Evolutionary conservation across 2,797 vertebrate species (phyloP), one percentile per base, ranked within the genome.

Genomic region (Pangasius djambal): DNA sequence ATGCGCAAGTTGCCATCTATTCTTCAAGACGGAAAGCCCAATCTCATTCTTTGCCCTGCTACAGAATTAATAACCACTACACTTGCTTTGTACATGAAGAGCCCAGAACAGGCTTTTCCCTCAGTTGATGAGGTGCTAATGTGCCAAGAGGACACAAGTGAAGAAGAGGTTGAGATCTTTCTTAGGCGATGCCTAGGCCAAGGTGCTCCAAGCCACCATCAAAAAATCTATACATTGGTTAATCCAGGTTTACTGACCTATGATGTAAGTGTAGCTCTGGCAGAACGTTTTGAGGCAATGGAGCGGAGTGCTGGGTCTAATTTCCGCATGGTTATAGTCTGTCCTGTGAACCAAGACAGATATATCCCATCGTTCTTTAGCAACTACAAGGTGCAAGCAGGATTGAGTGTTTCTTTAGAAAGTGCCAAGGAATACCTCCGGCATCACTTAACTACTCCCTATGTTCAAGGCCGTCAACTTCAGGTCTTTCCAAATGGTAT

Each of bases 151-250:
- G 90, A 95, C 59, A 97, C 96, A 37, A 92, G 94, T 40, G 93
- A 94, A 86, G 96, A 97, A 70, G 95, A 96, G 69, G 95, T 96
- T 10, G 96, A 97, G 90, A 95, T 97, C 87, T 96, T 97, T 69
- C 92, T 97, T 12, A 94, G 94, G 12, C 93, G 96, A 86, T 95
- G 95, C 74, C 92, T 97, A 7, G 85, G 91, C 61, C 91, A 90
- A 48, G 88, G 86, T 12, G 85, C 89, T 40, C 52, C 4, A 72
- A 83, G 28, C 55, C 92, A 79, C 57, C 91, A 92, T 50, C 91
- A 92, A 70, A 97, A 96, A 93, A 96, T 97, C 72, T 95, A 96
- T 88, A 95, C 93, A 20, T 89, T 97, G 52, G 91, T 96, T 63
- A 95, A 94, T 40, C 95, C 96, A 3, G 96, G 96, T 1, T 91